phyloP scores from a whole-genome alignment of 2,888 invertebrate species.

The Bombylius major region DNA sequence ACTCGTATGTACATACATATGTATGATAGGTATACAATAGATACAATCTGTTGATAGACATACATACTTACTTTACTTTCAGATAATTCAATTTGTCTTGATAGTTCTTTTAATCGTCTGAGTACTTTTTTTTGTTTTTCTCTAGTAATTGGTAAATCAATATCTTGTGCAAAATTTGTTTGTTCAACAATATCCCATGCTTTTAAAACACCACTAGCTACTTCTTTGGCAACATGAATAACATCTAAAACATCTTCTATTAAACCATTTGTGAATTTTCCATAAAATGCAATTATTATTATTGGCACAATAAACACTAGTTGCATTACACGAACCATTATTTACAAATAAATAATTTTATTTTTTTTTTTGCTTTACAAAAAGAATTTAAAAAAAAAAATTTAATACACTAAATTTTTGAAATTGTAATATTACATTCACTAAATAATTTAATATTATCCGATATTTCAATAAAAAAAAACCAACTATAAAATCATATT shows the following conservation, averaged over 20 bases:
- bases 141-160: constrained; percentile 47
- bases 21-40: no score
- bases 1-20: no score
- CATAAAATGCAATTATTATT: neutral
- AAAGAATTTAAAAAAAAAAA: no score
- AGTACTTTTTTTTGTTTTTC: constrained; percentile 50
- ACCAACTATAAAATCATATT: no score
- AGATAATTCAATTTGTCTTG: constrained; percentile 28
- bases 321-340: constrained; percentile 3
- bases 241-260: constrained; percentile 50
- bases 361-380: no score
- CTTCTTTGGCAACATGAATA: constrained; percentile 44
- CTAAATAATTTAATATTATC: no score
- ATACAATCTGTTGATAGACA: no score
- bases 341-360: no score
- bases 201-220: constrained; percentile 45
- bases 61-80: neutral
- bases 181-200: constrained; percentile 53
- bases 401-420: no score
- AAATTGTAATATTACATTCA: no score
- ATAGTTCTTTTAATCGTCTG: constrained; percentile 37
- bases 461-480: no score
- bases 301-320: constrained; percentile 15
- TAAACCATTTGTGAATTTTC: constrained; percentile 27
- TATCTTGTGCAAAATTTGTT: constrained; percentile 40